Evolutionary conservation across 2,113 vertebrate species (phyloP).

Genomic region (Eidolon helvum): DNA sequence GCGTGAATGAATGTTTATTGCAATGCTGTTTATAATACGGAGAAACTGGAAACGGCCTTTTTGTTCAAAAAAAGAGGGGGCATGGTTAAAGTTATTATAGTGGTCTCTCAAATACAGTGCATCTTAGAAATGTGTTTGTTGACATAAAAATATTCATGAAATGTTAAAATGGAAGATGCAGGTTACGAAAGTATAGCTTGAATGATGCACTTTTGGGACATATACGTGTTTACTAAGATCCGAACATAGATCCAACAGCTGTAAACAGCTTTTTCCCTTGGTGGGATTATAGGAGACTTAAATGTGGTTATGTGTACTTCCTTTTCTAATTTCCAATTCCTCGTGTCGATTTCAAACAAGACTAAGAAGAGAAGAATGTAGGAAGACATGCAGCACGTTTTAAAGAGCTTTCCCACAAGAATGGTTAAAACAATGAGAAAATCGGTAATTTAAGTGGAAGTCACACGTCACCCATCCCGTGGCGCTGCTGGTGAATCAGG

Average conservation of each 20-base stretch:
- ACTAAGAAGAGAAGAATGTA: neutral
- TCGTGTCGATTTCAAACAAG: neutral
- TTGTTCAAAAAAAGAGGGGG: neutral
- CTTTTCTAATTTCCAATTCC: neutral
- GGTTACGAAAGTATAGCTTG: neutral
- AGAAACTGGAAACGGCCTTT: neutral
- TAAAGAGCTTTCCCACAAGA: neutral
- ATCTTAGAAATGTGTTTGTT: neutral
- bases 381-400: neutral
- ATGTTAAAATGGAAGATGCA: no score
- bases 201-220: neutral
- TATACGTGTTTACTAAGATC: neutral
- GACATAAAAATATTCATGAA: neutral
- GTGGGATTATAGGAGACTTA: neutral
- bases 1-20: neutral
- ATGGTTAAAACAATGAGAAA: neutral
- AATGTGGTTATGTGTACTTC: neutral
- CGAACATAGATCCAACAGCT: neutral
- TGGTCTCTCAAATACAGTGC: neutral
- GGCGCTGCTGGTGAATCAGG: no score
- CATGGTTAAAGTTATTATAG: neutral
- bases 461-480: neutral
- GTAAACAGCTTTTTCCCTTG: neutral
- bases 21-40: neutral
- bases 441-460: neutral